Conservation (phyloP, 2,888 invertebrate genomes). For the Allygus modestus region DNA sequence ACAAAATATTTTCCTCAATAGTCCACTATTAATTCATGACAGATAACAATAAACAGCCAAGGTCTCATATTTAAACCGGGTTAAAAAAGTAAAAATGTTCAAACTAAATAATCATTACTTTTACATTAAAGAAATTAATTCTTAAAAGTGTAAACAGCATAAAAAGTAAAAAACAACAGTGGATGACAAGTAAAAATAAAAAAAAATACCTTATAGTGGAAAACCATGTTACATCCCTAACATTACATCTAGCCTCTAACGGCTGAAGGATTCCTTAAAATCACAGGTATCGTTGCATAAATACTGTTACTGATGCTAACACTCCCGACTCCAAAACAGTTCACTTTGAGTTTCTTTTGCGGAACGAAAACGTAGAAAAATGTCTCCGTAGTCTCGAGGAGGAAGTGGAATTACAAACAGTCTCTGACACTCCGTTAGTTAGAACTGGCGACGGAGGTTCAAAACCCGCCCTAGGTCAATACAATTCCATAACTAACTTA, state of each 20-base stretch:
- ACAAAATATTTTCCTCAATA: no score
- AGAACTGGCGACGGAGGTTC: constrained; percentile 18
- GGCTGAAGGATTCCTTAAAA: not conserved
- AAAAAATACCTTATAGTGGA: not conserved
- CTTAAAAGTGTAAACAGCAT: no score
- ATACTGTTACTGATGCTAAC: constrained; percentile 1
- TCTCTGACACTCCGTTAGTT: constrained; percentile 58
- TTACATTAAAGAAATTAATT: no score
- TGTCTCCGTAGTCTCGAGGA: constrained; percentile 64
- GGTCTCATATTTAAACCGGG: no score
- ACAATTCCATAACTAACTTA: constrained; percentile 45
- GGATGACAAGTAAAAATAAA: not conserved
- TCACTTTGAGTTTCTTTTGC: constrained; percentile 60
- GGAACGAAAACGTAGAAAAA: constrained; percentile 65
- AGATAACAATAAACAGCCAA: no score
- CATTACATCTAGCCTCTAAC: not conserved
- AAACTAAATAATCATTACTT: no score
- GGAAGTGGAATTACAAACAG: constrained; percentile 19
- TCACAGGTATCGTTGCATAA: constrained; percentile 5
- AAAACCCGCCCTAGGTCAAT: constrained; percentile 49
- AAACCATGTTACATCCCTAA: not conserved
- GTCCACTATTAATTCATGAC: no score
- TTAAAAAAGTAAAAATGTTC: no score
- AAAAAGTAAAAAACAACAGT: no score
- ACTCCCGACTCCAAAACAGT: not conserved